These are phyloP conservation scores for Amniataba percoides DNA, from an alignment of 2,797 vertebrate species.

Conservation along the genomic window DNA sequence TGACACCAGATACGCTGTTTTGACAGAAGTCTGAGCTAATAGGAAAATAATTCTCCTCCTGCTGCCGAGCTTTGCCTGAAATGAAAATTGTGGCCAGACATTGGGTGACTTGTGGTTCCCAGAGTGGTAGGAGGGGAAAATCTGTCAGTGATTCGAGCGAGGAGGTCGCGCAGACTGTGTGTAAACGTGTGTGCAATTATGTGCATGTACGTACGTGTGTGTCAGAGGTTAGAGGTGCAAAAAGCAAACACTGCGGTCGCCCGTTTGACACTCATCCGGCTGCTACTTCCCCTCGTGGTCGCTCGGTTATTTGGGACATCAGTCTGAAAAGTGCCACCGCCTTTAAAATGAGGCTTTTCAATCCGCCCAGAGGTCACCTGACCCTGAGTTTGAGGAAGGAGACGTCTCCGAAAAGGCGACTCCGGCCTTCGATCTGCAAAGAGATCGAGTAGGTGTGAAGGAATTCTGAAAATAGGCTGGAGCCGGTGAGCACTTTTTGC, in stretches of 20 bases:
- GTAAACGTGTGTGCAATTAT: slow-evolving; percentile 21
- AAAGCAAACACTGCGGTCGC: slow-evolving; percentile 32
- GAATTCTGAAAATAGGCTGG: slow-evolving; percentile 54
- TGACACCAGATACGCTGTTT: slow-evolving; percentile 75
- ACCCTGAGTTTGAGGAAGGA: not conserved
- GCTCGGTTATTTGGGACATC: slow-evolving; percentile 1
- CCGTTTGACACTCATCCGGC: slow-evolving; percentile 11
- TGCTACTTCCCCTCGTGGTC: slow-evolving; percentile 27
- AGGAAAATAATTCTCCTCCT: slow-evolving; percentile 71
- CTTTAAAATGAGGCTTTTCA: slow-evolving; percentile 17
- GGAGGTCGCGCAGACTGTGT: slow-evolving; percentile 12
- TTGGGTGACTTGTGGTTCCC: slow-evolving; percentile 58
- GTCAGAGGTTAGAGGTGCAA: slow-evolving; percentile 40
- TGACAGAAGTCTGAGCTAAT: slow-evolving; percentile 71
- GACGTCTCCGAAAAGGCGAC: not conserved
- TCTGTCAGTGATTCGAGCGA: slow-evolving; percentile 39
- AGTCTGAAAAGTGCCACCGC: slow-evolving; percentile 23
- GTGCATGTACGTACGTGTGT: slow-evolving; percentile 1
- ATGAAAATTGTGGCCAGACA: slow-evolving; percentile 66
- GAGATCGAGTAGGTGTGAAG: slow-evolving; percentile 68
- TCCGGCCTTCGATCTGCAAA: slow-evolving; percentile 38
- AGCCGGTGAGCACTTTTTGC: not conserved
- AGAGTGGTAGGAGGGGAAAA: slow-evolving; percentile 41
- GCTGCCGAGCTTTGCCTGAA: slow-evolving; percentile 46
- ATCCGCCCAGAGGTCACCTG: slow-evolving; percentile 6